A percentile compares a stretch with the other conserved stretches of the same genome.
These are phyloP conservation scores for Clanis bilineata DNA, from an alignment of 2,888 invertebrate species.

Conservation along the genomic window DNA sequence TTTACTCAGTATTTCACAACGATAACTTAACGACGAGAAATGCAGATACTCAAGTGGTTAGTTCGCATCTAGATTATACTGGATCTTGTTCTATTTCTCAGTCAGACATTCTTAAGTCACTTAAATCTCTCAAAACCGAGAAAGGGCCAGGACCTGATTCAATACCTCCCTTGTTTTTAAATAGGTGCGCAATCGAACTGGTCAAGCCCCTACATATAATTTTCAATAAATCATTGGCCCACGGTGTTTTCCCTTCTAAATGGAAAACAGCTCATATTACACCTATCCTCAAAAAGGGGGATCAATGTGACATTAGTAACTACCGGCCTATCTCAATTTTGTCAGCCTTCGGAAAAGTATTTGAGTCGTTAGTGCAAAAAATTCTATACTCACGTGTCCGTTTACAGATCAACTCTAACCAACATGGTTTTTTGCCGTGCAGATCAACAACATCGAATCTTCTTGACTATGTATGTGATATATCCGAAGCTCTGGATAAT, in stretches of 20 bases:
- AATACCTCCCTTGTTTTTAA: conserved; percentile 10
- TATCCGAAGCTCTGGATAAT: not conserved
- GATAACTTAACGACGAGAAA: not conserved
- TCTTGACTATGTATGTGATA: not conserved
- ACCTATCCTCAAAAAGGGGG: conserved; percentile 14
- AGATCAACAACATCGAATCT: not conserved
- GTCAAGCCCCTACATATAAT: not conserved
- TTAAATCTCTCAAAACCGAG: conserved; percentile 1
- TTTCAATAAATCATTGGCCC: not conserved
- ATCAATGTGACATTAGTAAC: not conserved
- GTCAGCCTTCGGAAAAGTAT: not conserved
- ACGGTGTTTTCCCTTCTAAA: conserved; percentile 4
- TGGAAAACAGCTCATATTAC: conserved; percentile 13
- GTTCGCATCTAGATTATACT: not conserved
- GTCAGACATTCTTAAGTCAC: not conserved
- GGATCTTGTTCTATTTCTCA: not conserved
- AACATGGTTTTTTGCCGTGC: no score
- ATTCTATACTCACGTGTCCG: not conserved
- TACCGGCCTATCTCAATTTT: conserved; percentile 18
- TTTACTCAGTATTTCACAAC: not conserved
- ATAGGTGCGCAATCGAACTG: not conserved
- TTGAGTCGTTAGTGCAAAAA: not conserved
- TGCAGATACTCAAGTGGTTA: not conserved
- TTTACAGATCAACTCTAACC: not conserved
- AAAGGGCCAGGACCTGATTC: conserved; percentile 19